Percentiles rank a stretch among this genome's conserved stretches.
Conservation (phyloP, 2,797 vertebrate species). For the Platalea minor region DNA sequence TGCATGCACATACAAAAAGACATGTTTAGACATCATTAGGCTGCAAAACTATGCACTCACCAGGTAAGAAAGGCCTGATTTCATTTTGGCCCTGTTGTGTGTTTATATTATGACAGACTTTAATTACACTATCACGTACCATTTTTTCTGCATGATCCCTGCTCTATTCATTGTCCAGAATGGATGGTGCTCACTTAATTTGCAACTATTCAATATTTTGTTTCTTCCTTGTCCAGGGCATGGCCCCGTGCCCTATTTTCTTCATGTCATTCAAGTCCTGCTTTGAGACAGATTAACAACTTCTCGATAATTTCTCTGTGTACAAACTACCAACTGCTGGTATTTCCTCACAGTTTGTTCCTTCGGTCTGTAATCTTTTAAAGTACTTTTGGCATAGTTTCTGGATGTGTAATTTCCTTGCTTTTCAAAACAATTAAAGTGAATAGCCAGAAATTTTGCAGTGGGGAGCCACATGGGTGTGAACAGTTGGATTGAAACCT, state of each 20-base stretch:
- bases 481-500: not conserved
- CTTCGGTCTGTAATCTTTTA: not conserved
- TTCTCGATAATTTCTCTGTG: not conserved
- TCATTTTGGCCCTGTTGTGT: not conserved
- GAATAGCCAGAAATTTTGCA: not conserved
- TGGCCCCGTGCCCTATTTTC: not conserved
- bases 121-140: not conserved
- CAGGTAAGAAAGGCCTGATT: not conserved
- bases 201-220: not conserved
- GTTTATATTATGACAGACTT: not conserved
- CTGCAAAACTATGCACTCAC: not conserved
- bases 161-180: not conserved
- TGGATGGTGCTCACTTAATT: not conserved
- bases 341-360: slow-evolving; percentile 16
- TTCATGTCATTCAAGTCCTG: not conserved
- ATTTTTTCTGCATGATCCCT: not conserved
- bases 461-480: not conserved
- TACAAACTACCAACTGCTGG: not conserved
- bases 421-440: not conserved
- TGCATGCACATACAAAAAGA: not conserved
- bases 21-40: not conserved
- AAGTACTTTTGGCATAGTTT: not conserved
- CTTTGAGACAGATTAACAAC: not conserved
- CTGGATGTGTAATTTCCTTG: slow-evolving; percentile 19
- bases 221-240: not conserved